A percentile compares a stretch with the other conserved stretches of the same genome.
Evolutionary conservation across 1,140 invertebrate species (phyloP).

Genomic region (Monochamus saltuarius): DNA sequence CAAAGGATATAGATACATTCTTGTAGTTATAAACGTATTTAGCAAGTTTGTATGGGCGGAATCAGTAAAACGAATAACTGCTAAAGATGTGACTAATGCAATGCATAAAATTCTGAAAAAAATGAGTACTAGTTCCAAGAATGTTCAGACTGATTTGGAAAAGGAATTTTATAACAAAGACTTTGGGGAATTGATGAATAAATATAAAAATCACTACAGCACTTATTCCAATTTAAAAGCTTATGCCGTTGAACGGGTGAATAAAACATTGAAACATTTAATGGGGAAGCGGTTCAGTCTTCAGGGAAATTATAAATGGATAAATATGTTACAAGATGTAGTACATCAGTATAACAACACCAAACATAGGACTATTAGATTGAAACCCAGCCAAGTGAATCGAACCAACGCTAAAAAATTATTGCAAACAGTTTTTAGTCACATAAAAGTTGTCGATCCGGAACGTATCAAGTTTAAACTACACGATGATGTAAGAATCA

Average conservation of each 20-base stretch:
- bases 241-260: slow-evolving; percentile 53
- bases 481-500: slow-evolving; percentile 22
- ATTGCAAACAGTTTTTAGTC: slow-evolving; percentile 22
- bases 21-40: slow-evolving; percentile 55
- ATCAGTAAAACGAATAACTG: slow-evolving; percentile 55
- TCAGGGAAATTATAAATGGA: slow-evolving; percentile 50
- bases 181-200: slow-evolving; percentile 31
- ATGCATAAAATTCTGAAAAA: slow-evolving; percentile 38
- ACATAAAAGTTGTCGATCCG: slow-evolving; percentile 16
- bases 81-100: slow-evolving; percentile 41
- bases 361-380: slow-evolving; percentile 51
- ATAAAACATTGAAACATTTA: slow-evolving; percentile 53
- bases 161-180: slow-evolving; percentile 50
- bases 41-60: slow-evolving; percentile 54
- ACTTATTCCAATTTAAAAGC: slow-evolving; percentile 53
- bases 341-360: slow-evolving; percentile 52
- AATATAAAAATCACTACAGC: slow-evolving; percentile 48
- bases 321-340: slow-evolving; percentile 47
- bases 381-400: slow-evolving; percentile 47
- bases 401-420: slow-evolving; percentile 30
- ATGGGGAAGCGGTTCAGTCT: slow-evolving; percentile 53
- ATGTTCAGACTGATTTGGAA: slow-evolving; percentile 53
- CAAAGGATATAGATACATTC: slow-evolving; percentile 51
- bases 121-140: slow-evolving; percentile 41
- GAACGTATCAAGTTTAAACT: slow-evolving; percentile 35